Evolutionary conservation across 2,797 vertebrate species (phyloP).

Genomic region (Acestrorhynchus altus): DNA sequence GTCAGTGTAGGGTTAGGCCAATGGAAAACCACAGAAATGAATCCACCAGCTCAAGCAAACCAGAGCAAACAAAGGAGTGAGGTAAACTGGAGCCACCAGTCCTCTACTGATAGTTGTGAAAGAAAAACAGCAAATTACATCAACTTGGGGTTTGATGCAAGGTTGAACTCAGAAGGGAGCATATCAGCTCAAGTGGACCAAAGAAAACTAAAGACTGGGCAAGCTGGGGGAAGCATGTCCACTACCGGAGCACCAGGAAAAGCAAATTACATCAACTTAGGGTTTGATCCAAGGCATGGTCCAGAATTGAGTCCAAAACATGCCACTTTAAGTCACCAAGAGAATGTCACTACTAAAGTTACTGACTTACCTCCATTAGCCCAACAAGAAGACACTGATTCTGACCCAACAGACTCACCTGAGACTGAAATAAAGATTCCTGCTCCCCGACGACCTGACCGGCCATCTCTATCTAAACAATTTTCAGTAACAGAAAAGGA

Average conservation of each 20-base stretch:
- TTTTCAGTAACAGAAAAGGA: neutral
- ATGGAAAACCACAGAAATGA: neutral
- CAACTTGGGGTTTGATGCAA: neutral
- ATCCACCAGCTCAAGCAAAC: neutral
- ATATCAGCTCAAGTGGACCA: neutral
- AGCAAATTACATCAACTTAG: constrained; percentile 82
- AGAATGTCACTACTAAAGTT: neutral
- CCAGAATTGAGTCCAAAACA: constrained; percentile 76
- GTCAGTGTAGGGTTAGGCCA: neutral
- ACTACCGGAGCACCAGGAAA: constrained; percentile 73
- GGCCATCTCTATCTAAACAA: constrained; percentile 7
- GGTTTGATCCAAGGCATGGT: constrained; percentile 78
- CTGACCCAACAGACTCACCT: neutral
- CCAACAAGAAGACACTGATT: constrained; percentile 18
- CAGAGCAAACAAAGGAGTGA: neutral
- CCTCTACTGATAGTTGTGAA: neutral
- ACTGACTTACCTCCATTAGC: neutral
- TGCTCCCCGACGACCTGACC: neutral
- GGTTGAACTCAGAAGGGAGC: neutral
- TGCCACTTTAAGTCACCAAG: constrained; percentile 56
- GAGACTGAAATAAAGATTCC: neutral
- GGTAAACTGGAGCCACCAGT: neutral
- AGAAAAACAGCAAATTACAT: neutral
- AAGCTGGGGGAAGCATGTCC: constrained; percentile 79
- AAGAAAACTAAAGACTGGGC: constrained; percentile 43